Conservation (phyloP, 1,140 invertebrate species). For the Vanessa atalanta region DNA sequence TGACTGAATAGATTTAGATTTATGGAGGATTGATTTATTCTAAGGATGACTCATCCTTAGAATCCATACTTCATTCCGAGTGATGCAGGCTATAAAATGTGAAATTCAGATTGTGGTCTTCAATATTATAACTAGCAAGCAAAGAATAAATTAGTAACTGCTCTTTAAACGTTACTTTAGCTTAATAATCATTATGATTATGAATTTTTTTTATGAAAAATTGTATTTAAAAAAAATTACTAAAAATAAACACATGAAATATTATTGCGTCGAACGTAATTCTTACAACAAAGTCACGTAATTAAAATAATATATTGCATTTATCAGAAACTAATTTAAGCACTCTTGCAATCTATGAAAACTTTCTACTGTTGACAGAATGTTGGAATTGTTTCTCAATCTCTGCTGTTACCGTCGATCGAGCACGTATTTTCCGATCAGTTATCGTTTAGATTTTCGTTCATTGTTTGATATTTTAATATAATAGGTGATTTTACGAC, state of each 20-base stretch:
- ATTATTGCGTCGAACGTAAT: neutral
- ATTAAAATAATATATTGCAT: conserved; percentile 11
- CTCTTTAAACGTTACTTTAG: too few species aligned
- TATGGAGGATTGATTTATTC: too few species aligned
- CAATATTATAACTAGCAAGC: too few species aligned
- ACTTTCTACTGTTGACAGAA: conserved; percentile 31
- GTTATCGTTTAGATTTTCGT: conserved; percentile 3
- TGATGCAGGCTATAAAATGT: too few species aligned
- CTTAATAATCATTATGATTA: neutral
- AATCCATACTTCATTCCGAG: too few species aligned
- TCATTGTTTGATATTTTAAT: neutral
- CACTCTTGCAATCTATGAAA: neutral
- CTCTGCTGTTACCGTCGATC: conserved; percentile 4
- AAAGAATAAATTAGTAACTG: too few species aligned
- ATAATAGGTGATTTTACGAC: neutral
- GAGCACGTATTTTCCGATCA: conserved; percentile 34
- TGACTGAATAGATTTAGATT: too few species aligned
- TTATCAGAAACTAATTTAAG: conserved; percentile 7
- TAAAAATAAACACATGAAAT: neutral
- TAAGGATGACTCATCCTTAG: too few species aligned
- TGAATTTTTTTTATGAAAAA: neutral
- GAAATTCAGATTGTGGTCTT: too few species aligned
- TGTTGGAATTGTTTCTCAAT: conserved; percentile 30
- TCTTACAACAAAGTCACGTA: conserved; percentile 14
- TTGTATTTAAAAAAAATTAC: neutral